Percentiles rank a stretch among this genome's conserved stretches.
Evolutionary conservation across 1,140 invertebrate genomes (phyloP).

Genomic region (Acromyrmex charruanus): DNA sequence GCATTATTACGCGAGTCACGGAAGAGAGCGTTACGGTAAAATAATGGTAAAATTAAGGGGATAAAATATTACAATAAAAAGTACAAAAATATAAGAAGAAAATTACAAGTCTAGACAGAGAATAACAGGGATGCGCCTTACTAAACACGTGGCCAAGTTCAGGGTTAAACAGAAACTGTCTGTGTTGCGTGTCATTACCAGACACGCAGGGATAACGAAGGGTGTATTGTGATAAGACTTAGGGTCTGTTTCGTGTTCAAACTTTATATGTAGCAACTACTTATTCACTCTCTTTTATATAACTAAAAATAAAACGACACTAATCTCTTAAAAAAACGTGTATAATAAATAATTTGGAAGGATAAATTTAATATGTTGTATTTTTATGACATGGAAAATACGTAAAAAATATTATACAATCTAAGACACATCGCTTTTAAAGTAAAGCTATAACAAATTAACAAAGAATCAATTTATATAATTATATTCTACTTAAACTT

Average conservation of each 20-base stretch:
- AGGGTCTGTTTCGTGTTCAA: constrained; percentile 22
- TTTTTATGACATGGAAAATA: background rate
- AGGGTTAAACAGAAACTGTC: constrained; percentile 43
- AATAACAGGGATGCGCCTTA: constrained; percentile 6
- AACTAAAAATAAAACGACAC: background rate
- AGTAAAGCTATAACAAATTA: background rate
- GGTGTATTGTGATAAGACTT: constrained; percentile 24
- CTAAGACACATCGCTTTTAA: background rate
- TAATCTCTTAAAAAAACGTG: background rate
- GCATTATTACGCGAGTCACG: background rate
- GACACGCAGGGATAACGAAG: constrained; percentile 48
- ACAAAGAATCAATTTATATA: background rate
- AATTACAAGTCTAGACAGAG: constrained; percentile 26
- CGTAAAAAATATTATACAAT: background rate
- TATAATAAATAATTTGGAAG: background rate
- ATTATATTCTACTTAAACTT: background rate
- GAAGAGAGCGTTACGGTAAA: background rate
- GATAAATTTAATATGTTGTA: background rate
- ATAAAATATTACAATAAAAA: background rate
- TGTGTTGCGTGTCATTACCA: constrained; percentile 51
- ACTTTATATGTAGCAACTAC: background rate
- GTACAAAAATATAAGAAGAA: constrained; percentile 6
- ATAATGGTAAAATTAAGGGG: background rate
- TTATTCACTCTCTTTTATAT: background rate
- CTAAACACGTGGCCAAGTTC: constrained; percentile 51